A percentile compares a stretch with the other conserved stretches of the same genome.
phyloP scores from a whole-genome alignment of 2,888 invertebrate species.

The Hylaea fasciaria region DNA sequence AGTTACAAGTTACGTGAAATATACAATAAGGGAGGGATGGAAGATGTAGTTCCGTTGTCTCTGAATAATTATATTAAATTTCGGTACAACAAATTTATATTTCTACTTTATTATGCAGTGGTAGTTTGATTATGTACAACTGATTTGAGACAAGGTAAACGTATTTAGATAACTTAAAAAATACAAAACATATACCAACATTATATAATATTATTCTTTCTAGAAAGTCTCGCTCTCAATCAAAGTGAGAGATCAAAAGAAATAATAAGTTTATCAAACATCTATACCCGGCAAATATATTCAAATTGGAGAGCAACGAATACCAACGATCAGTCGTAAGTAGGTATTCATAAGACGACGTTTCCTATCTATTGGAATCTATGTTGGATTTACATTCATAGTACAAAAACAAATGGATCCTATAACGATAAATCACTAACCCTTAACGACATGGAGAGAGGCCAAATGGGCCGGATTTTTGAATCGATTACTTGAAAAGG shows the following conservation, averaged over 20 bases:
- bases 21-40: no score
- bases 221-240: no score
- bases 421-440: conserved; percentile 54
- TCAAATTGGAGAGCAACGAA: conserved; percentile 4
- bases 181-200: no score
- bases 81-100: no score
- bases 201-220: no score
- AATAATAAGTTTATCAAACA: background rate
- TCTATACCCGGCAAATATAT: background rate
- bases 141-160: no score
- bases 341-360: conserved; percentile 26
- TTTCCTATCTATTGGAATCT: conserved; percentile 32
- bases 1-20: background rate
- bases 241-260: background rate
- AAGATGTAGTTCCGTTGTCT: no score
- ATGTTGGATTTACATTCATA: conserved; percentile 44
- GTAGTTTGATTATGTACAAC: no score
- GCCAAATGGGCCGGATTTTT: conserved; percentile 50
- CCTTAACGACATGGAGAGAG: conserved; percentile 50
- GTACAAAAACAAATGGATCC: conserved; percentile 49
- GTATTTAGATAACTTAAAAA: no score
- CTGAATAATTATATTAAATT: no score
- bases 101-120: no score
- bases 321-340: conserved; percentile 15
- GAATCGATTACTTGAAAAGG: conserved; percentile 47